These are phyloP conservation scores for Malacoctenus gilli DNA, from an alignment of 2,797 vertebrate species.

Conservation along the genomic window DNA sequence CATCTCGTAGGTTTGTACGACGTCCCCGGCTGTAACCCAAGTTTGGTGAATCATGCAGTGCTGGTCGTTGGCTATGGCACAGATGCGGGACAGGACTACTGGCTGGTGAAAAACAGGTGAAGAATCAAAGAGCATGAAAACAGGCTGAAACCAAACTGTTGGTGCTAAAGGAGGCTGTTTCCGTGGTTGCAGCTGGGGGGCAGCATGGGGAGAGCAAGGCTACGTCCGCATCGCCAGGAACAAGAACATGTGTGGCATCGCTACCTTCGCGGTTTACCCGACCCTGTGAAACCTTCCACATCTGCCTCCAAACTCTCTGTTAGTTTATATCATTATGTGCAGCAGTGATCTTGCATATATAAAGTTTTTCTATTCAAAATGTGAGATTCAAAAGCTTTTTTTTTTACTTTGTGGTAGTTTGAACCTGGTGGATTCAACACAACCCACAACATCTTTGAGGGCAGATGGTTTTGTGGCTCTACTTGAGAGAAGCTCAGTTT, in stretches of 20 bases:
- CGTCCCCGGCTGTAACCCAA: conserved; percentile 59
- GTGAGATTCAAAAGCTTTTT: background rate
- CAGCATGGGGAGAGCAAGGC: conserved; percentile 73
- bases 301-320: too few species aligned
- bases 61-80: conserved; percentile 78
- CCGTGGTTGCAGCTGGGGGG: conserved; percentile 74
- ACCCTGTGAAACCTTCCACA: conserved; percentile 35
- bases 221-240: conserved; percentile 74
- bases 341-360: too few species aligned
- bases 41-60: conserved; percentile 70
- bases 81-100: conserved; percentile 73
- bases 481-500: too few species aligned
- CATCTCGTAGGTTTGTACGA: conserved; percentile 71
- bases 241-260: conserved; percentile 70
- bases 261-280: conserved; percentile 62
- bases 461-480: background rate
- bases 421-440: background rate
- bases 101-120: conserved; percentile 81
- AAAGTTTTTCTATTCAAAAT: conserved; percentile 7
- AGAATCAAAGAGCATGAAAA: too few species aligned
- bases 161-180: too few species aligned
- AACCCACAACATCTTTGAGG: background rate
- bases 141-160: too few species aligned
- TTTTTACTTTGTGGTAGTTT: background rate
- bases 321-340: too few species aligned